Evolutionary conservation across 2,888 invertebrate species (phyloP), one percentile per base, ranked within the genome.

Genomic region (Tetragnatha montana): DNA sequence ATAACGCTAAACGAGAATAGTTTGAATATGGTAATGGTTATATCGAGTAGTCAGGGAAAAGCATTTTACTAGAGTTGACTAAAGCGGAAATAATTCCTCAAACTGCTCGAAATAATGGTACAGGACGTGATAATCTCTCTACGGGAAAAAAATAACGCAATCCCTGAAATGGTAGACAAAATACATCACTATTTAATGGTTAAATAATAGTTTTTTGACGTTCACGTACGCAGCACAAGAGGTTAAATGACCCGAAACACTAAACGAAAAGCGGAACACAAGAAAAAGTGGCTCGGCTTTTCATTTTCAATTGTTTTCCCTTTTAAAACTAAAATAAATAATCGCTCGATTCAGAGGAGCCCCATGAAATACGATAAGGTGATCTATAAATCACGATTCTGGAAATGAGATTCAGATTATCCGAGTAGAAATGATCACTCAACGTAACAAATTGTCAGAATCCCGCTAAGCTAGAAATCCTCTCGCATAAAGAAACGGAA

Each of bases 361-460:
- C 8, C 14, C 78, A 49, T 60, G 47, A 60, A 80, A 80, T 80
- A 21, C 49, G 81, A 81, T 81, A 49, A 19, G 8, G 22, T 35
- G 17, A 81, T 19, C 73, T 50, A 82, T 82, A 82, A 82, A 82
- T 82, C 81, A 73, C 50, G 50, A 17, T 73, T 73, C 81, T 50
- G 21, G 71, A 82, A 82, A 82, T 82, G 73, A 82, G 73, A 82
- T 71, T 71, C 73, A 8, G 51, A 73, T 73, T 50, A 73, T 47
- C n/a, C 73, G 51, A 51, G 17, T 51, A 14, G 81, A 82, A 82
- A 82, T 82, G 81, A 82, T 82, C 81, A 73, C 73, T 22, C 21
- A 82, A 73, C 19, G 73, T 73, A 73, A 82, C 81, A 82, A 82
- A 82, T 82, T 82, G 81, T 21, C 81, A 73, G 73, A n/a, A 81